Percentiles rank a stretch among this genome's conserved stretches.
Evolutionary conservation across 2,113 vertebrate genomes (phyloP).

Genomic region (Thamnaconus septentrionalis): DNA sequence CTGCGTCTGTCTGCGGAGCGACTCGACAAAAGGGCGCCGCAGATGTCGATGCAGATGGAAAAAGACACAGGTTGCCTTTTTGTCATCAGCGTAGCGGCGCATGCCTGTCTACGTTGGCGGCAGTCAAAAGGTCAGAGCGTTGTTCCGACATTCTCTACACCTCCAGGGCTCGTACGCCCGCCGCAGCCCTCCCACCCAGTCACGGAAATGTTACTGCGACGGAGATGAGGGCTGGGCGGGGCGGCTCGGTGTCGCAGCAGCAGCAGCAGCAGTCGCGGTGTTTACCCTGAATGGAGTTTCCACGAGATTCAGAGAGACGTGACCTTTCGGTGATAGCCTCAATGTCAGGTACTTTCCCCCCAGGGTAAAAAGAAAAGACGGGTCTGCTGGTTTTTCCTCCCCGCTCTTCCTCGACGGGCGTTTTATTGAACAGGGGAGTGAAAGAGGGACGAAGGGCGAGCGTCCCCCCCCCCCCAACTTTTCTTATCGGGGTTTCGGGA

Average conservation of each 20-base stretch:
- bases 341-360: slow-evolving; percentile 64
- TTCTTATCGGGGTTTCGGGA: slow-evolving; percentile 46
- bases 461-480: slow-evolving; percentile 38
- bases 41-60: slow-evolving; percentile 21
- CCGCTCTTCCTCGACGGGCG: slow-evolving; percentile 52
- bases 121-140: slow-evolving; percentile 66
- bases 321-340: slow-evolving; percentile 70
- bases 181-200: neutral
- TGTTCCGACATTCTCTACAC: slow-evolving; percentile 68
- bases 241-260: slow-evolving; percentile 10
- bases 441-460: slow-evolving; percentile 19
- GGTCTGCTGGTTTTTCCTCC: slow-evolving; percentile 37
- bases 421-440: slow-evolving; percentile 47
- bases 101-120: slow-evolving; percentile 61
- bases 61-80: slow-evolving; percentile 48
- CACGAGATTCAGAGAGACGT: slow-evolving; percentile 53
- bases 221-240: slow-evolving; percentile 45
- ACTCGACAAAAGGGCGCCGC: slow-evolving; percentile 50
- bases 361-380: slow-evolving; percentile 56
- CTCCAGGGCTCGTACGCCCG: slow-evolving; percentile 41
- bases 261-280: slow-evolving; percentile 9
- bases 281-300: slow-evolving; percentile 58
- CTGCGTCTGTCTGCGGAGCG: neutral
- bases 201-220: slow-evolving; percentile 56
- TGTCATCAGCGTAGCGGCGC: slow-evolving; percentile 41